Conservation (phyloP, 2,888 invertebrate genomes). For the Psococerastis gibbosa region DNA sequence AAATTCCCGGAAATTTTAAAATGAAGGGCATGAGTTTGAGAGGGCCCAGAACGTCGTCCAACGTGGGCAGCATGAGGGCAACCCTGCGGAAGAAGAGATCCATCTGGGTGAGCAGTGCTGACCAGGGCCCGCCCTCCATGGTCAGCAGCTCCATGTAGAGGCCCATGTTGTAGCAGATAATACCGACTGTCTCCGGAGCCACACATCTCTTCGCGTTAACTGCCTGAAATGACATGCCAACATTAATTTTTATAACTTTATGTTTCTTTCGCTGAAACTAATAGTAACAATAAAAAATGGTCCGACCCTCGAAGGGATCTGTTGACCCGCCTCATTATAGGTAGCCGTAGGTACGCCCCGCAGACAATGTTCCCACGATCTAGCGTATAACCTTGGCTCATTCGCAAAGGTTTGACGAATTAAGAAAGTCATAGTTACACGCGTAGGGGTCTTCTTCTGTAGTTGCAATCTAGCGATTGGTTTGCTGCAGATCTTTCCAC, state of each 20-base stretch:
- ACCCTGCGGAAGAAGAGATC: constrained; percentile 71
- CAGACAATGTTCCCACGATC: too few species aligned
- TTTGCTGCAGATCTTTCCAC: too few species aligned
- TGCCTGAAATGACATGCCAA: constrained; percentile 41
- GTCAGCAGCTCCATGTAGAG: constrained; percentile 85
- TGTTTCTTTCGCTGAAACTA: too few species aligned
- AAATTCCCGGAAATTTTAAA: constrained; percentile 67
- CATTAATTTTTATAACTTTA: too few species aligned
- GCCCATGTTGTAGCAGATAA: constrained; percentile 77
- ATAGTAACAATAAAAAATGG: too few species aligned
- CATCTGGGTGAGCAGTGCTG: constrained; percentile 62
- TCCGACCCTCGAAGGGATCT: background rate
- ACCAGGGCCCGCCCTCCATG: constrained; percentile 58
- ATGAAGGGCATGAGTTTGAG: constrained; percentile 59
- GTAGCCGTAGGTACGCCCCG: too few species aligned
- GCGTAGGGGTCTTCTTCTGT: too few species aligned
- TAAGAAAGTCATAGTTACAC: too few species aligned
- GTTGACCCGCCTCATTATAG: too few species aligned
- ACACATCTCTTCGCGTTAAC: constrained; percentile 60
- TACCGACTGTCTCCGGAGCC: constrained; percentile 47
- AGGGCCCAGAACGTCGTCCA: constrained; percentile 51
- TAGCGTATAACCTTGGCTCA: too few species aligned
- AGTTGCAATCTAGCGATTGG: too few species aligned
- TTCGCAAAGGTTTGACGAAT: too few species aligned
- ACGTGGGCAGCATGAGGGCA: constrained; percentile 43